Conservation (phyloP, 1,140 invertebrate species). For the Drosophila mauritiana region DNA sequence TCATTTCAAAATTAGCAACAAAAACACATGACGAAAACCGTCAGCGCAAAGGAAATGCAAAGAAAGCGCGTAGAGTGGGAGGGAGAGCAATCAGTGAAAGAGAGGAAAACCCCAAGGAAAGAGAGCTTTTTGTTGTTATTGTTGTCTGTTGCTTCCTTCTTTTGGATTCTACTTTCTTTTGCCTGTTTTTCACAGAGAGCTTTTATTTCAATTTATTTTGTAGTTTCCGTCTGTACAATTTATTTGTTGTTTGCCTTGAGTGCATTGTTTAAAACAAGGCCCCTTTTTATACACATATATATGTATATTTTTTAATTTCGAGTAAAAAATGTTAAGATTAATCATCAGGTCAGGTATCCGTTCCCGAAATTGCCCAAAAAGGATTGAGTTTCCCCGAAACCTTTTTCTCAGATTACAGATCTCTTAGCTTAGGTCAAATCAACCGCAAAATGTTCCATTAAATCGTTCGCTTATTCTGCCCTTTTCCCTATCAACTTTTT, state of each 20-base stretch:
- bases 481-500: conserved; percentile 23
- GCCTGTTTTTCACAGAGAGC: not conserved
- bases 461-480: conserved; percentile 20
- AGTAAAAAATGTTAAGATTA: not conserved
- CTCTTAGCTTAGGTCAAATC: conserved; percentile 25
- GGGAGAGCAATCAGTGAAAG: not conserved
- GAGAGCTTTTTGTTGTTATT: conserved; percentile 19
- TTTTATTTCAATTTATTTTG: conserved; percentile 6
- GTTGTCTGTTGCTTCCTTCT: conserved; percentile 9
- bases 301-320: not conserved
- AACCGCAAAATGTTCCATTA: conserved; percentile 44
- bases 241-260: not conserved
- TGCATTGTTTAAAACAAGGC: not conserved
- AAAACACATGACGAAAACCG: conserved; percentile 57
- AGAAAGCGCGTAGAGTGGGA: conserved; percentile 55
- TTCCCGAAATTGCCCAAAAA: not conserved
- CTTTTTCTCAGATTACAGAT: conserved; percentile 26
- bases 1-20: conserved; percentile 72
- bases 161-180: conserved; percentile 16
- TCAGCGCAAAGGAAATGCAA: conserved; percentile 55
- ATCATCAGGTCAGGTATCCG: not conserved
- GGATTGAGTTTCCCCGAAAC: conserved; percentile 13
- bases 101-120: conserved; percentile 1
- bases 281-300: not conserved
- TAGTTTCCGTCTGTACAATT: not conserved